Percentiles rank a stretch among this genome's conserved stretches.
phyloP scores from a whole-genome alignment of 2,888 invertebrate genomes.

The Papilio elwesi region DNA sequence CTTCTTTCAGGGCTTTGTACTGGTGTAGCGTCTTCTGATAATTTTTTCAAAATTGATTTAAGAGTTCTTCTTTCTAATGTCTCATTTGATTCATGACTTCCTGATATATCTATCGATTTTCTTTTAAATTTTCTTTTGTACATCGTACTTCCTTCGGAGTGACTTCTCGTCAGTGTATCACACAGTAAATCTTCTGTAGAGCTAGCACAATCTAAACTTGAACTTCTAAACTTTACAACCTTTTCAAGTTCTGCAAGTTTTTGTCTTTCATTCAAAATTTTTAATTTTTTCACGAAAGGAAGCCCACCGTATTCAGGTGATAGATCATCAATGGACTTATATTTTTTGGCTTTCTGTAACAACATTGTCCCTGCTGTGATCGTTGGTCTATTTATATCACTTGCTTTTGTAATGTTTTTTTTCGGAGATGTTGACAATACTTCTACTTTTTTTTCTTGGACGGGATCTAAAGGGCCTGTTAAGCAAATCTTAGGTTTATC shows the following conservation, averaged over 20 bases:
- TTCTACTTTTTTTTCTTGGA: constrained; percentile 77
- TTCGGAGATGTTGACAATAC: constrained; percentile 75
- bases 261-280: constrained; percentile 94
- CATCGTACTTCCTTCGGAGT: constrained; percentile 92
- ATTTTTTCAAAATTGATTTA: constrained; percentile 93
- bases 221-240: constrained; percentile 90
- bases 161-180: constrained; percentile 88
- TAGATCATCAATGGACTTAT: constrained; percentile 93
- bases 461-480: constrained; percentile 76
- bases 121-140: constrained; percentile 81
- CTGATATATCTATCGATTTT: constrained; percentile 71
- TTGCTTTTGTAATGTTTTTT: constrained; percentile 56
- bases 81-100: constrained; percentile 87
- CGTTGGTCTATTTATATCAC: constrained; percentile 54
- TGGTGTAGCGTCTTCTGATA: constrained; percentile 87
- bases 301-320: constrained; percentile 94
- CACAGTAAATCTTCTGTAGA: constrained; percentile 84
- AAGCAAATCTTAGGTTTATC: constrained; percentile 74
- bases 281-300: constrained; percentile 94
- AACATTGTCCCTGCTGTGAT: constrained; percentile 58
- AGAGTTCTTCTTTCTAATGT: constrained; percentile 91
- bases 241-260: constrained; percentile 92
- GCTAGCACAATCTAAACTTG: constrained; percentile 90
- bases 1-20: constrained; percentile 76
- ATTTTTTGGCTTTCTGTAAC: constrained; percentile 85